Evolutionary conservation across 2,797 vertebrate species (phyloP), one percentile per base, ranked within the genome.

Genomic region (Hemibagrus guttatus): DNA sequence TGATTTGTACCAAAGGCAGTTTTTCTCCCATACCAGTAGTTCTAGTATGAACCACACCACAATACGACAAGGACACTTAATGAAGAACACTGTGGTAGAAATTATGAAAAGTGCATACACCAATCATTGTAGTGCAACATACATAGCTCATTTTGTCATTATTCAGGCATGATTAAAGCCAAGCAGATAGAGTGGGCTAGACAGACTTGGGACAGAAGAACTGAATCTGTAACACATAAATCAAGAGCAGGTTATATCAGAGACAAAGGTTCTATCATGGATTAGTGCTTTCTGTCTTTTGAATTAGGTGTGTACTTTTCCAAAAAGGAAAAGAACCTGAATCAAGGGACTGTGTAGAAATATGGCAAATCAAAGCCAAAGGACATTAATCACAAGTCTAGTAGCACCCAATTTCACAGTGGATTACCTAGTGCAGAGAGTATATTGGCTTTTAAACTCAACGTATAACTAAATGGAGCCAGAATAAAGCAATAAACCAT

Each of bases 321-420:
- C 26, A 69, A 87, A 68, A 74, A 76, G 2, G 42, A 52, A 66
- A 78, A 64, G 49, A 83, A 23, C 5, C 19, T 64, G 42, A 84
- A 79, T 58, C 2, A 12, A 46, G 31, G 68, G 64, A 85, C 54
- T 86, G 39, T 81, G 87, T 79, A 85, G 74, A 83, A 86, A 88
- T 68, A 84, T 79, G 66, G 75, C 42, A 87, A 83, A 90, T 85
- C 72, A 85, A 85, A 89, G 87, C 71, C 71, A 89, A 88, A 89
- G 87, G 84, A 92, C 91, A 87, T 89, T 90, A 83, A 91, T 87
- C 85, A 59, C 84, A 85, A 84, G 86, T 94, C 91, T 92, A 93
- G 92, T 95, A 96, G 95, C 95, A 95, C 95, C 95, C 94, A 91
- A 92, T 95, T 95, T 96, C 95, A 96, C 95, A 96, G 95, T 96